phyloP scores from a whole-genome alignment of 2,797 vertebrate species.

The Staurois parvus region DNA sequence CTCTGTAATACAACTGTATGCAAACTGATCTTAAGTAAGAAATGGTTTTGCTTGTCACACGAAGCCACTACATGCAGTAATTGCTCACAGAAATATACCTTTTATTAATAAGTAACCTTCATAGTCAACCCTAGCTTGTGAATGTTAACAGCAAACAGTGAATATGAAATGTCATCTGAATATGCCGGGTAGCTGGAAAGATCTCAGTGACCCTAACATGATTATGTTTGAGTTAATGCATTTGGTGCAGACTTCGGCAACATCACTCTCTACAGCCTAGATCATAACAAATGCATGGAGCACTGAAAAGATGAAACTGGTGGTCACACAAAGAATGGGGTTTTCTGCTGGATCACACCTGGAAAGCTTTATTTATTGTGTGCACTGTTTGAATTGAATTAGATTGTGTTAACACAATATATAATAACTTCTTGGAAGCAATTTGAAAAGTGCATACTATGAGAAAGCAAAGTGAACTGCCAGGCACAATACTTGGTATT shows the following conservation, averaged over 20 bases:
- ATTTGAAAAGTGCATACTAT: conserved; percentile 24
- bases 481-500: not conserved
- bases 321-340: conserved; percentile 16
- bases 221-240: conserved; percentile 75
- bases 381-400: conserved; percentile 8
- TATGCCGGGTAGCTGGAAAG: conserved; percentile 66
- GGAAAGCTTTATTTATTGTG: conserved; percentile 19
- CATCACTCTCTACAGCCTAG: conserved; percentile 66
- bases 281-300: conserved; percentile 74
- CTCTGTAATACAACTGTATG: not conserved
- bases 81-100: conserved; percentile 73
- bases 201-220: conserved; percentile 72
- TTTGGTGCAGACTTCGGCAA: conserved; percentile 66
- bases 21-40: not conserved
- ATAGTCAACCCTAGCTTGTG: conserved; percentile 65
- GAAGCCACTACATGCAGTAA: conserved; percentile 71
- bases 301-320: conserved; percentile 8
- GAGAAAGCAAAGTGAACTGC: not conserved
- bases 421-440: conserved; percentile 38
- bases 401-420: conserved; percentile 31
- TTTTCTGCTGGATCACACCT: conserved; percentile 26
- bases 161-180: conserved; percentile 66
- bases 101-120: conserved; percentile 74
- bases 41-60: not conserved
- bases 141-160: conserved; percentile 66